phyloP scores from a whole-genome alignment of 2,888 invertebrate genomes.

The Temnothorax unifasciatus region DNA sequence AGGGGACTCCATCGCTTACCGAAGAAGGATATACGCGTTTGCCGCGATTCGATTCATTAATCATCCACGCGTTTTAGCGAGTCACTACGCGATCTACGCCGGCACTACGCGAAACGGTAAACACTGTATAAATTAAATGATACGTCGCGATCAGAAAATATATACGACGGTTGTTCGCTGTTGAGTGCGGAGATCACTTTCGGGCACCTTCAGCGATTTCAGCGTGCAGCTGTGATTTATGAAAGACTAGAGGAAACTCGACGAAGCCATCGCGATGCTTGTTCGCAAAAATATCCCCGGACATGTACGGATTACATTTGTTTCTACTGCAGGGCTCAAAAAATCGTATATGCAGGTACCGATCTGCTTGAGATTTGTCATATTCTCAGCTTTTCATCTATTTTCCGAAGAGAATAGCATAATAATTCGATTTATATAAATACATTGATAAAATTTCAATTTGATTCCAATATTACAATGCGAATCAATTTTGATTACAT shows the following conservation, averaged over 20 bases:
- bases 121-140: constrained; percentile 63
- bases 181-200: constrained; percentile 25
- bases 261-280: neutral
- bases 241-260: neutral
- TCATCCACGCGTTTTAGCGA: constrained; percentile 73
- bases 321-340: neutral
- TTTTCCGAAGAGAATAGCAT: neutral
- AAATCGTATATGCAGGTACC: neutral
- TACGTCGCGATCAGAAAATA: constrained; percentile 52
- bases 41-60: constrained; percentile 64
- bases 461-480: neutral
- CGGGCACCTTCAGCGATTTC: neutral
- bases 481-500: constrained; percentile 4
- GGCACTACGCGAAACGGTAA: constrained; percentile 61
- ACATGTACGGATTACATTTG: neutral
- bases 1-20: constrained; percentile 51
- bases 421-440: neutral
- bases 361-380: neutral
- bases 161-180: constrained; percentile 36
- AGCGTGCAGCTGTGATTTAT: neutral
- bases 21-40: constrained; percentile 38
- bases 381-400: neutral
- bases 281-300: neutral
- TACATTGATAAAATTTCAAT: neutral
- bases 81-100: constrained; percentile 58